These are phyloP conservation scores for Dorcus hopei DNA, from an alignment of 2,888 invertebrate genomes.

Conservation along the genomic window DNA sequence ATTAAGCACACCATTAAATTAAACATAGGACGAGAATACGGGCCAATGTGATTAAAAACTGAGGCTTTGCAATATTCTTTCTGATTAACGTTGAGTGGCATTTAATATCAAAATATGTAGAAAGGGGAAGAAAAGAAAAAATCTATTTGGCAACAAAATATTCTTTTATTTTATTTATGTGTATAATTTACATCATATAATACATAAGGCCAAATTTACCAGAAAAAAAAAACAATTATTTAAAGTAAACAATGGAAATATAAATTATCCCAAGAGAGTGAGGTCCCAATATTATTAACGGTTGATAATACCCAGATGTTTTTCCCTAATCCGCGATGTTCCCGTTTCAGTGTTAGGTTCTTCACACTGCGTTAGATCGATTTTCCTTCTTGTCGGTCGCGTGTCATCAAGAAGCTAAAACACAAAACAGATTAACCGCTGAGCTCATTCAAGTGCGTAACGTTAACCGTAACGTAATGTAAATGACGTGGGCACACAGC, in stretches of 20 bases:
- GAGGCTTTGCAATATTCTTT: too few species aligned
- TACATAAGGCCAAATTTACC: background rate
- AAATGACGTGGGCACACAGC: background rate
- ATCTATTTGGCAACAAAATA: constrained; percentile 9
- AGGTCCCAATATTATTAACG: background rate
- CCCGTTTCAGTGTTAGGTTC: background rate
- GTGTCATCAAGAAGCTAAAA: constrained; percentile 1
- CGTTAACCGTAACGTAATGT: background rate
- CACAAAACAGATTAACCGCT: background rate
- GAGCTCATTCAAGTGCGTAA: background rate
- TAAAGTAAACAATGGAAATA: constrained; percentile 1
- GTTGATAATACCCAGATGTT: background rate
- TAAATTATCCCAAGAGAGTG: background rate
- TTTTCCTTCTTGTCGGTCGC: background rate
- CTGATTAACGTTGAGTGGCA: too few species aligned
- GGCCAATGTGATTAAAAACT: too few species aligned
- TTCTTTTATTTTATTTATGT: constrained; percentile 3
- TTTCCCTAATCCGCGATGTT: background rate
- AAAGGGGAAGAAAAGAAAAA: background rate
- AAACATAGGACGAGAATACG: too few species aligned
- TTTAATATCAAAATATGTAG: too few species aligned
- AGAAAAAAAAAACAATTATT: background rate
- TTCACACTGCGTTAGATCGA: background rate
- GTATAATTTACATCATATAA: background rate
- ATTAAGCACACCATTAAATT: too few species aligned